Evolutionary conservation across 2,888 invertebrate genomes (phyloP), one percentile per base, ranked within the genome.

Genomic region (Ochropleura leucogaster): DNA sequence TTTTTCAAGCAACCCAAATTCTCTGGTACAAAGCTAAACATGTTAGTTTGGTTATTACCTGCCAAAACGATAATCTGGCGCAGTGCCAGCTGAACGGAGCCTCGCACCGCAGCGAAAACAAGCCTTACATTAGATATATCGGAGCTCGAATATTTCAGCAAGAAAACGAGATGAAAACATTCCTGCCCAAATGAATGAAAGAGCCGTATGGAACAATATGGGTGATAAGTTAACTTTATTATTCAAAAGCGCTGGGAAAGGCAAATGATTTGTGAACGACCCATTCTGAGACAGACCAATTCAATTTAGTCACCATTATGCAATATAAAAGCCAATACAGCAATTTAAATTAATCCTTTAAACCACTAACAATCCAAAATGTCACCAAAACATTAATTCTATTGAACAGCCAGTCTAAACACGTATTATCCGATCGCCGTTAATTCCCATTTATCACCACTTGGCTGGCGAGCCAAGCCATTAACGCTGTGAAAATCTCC

Each of bases 401-500:
- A n/a, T 0, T 12, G 3, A 18, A n/a, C 55, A 42, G 4, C 20
- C 20, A 20, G 9, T 42, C 69, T 68, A 55, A 77, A 47, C 64
- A 53, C 59, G 53, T 79, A 72, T 64, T 59, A 68, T 30, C 68
- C 47, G 40, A 46, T 68, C 59, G 20, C 14, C 47, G 57, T 51
- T 69, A 62, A 82, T 77, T 68, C 44, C 16, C 57, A 68, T 64
- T 67, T 64, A 65, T 69, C 82, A 51, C n/a, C 16, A 72, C 63
- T 64, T 79, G 72, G 69, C 70, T 66, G 65, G 71, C 46, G n/a
- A 53, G 55, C 76, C 66, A 72, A 68, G n/a, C 79, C 16, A 57
- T 74, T 79, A 73, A 42, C 57, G 53, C 46, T 53, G 68, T 70
- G 80, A 80, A 84, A 84, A 70, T 64, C 69, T 71, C 30, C 40